Base-by-base conservation (phyloP, 2,888 invertebrate genomes). In the Ptychoptera contaminata region DNA sequence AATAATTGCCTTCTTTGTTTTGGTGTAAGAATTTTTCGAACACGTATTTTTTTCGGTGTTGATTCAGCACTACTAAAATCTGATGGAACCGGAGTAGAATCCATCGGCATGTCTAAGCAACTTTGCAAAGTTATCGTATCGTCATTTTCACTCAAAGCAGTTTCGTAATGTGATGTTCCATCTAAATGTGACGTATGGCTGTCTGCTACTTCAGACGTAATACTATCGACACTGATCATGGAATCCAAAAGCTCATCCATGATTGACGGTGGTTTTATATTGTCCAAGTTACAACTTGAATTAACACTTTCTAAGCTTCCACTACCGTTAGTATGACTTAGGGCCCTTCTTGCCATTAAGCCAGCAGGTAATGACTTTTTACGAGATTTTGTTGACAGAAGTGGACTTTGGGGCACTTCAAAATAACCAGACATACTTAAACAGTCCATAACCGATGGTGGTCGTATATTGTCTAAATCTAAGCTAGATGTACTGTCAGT, bases 171-270 rank as follows among this genome's bases (percentile, higher is more conserved):
- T 9, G 42, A 42, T 9, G 35, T 42, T 9, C n/a, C 34, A 35
- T 42, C 42, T 35, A 35, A 35, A 9, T 32, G 9, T 7, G 9
- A 11, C 1, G 73, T 62, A 63, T 46, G 42, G 23, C 67, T 46
- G 46, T 83, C 84, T 1, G 74, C 81, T 4, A 80, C 73, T 63
- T 87, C 87, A 0, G 82, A 86, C 23, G 79, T 79, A 46, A 87
- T 79, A 58, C 87, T 88, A 0, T 82, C 81, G 0, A 88, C 82
- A 45, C 87, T 88, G 11, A 82, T 68, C 78, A 87, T 83, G 50
- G 87, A 88, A 53, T 90, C 88, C 2, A 74, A 55, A 6, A 80
- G 61, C 53, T 78, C 72, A 46, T 83, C 83, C 78, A 87, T 79
- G 50, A 81, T 73, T 0, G 86, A 84, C 0, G 90, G 87, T 3